Evolutionary conservation across 1,140 invertebrate genomes (phyloP).

Genomic region (Nasonia giraulti): DNA sequence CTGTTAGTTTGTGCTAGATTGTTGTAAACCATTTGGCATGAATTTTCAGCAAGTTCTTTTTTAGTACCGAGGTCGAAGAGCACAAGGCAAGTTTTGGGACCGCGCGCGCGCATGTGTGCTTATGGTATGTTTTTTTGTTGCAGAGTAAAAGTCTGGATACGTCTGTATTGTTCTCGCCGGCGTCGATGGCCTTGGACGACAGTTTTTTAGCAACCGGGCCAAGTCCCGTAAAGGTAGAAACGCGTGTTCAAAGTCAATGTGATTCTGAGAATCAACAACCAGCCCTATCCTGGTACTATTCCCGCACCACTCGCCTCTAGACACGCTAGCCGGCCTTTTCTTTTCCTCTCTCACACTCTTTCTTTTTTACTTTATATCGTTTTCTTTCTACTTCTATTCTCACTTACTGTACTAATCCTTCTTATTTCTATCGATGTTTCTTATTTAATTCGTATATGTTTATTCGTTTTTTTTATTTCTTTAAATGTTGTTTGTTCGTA

Average conservation of each 20-base stretch:
- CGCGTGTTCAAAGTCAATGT: conserved; percentile 65
- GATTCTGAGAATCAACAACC: conserved; percentile 68
- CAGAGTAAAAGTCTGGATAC: conserved; percentile 91
- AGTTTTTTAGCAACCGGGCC: conserved; percentile 70
- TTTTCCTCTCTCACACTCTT: conserved; percentile 55
- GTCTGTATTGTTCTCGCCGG: conserved; percentile 89
- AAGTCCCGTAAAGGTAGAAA: conserved; percentile 72
- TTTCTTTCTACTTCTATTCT: conserved; percentile 47
- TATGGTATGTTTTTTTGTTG: conserved; percentile 58
- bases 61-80: not conserved
- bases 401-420: conserved; percentile 38
- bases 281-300: conserved; percentile 72
- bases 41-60: not conserved
- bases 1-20: conserved; percentile 5
- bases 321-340: conserved; percentile 74
- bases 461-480: conserved; percentile 43
- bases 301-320: conserved; percentile 73
- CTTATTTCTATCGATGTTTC: conserved; percentile 51
- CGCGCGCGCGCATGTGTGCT: not conserved
- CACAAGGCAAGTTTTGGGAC: not conserved
- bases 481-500: conserved; percentile 50
- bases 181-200: conserved; percentile 82
- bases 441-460: conserved; percentile 27
- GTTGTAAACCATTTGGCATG: not conserved
- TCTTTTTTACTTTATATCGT: conserved; percentile 51